Evolutionary conservation across 2,797 vertebrate genomes (phyloP), one percentile per base, ranked within the genome.

Genomic region (Typhlichthys subterraneus): DNA sequence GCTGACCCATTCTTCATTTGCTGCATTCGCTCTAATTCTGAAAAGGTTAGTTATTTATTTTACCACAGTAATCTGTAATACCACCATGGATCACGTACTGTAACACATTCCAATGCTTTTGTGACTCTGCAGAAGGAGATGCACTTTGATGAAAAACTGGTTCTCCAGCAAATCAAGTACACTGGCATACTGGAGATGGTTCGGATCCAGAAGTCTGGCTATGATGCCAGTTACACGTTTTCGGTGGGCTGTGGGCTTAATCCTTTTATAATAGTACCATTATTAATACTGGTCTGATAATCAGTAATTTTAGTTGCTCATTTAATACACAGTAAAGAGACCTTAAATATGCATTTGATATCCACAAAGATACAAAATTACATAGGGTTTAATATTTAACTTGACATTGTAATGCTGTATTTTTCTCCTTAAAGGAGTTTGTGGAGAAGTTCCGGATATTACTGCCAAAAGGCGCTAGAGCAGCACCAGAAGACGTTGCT

Each of bases 1-100:
- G 94, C 97, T 0, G 94, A 98, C 57, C 95, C 96, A 0, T 97
- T 96, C 86, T 98, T 99, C 73, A 96, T 99, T 77, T 93, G 95
- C 67, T 99, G 97, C 60, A 87, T 99, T 73, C 93, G 96, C 59
- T 95, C 97, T 79, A 99, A 98, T 0, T 88, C 93, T 0, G 91
- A 95, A 77, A 98, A 96, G 96, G 97, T 98, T 69, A 80, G 1
- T 45, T 1, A 2, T 50, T 1, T 23, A 3, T 6, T 50, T 5
- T 38, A 4, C 5, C 11, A 46, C 4, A 17, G 8, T 31, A 12
- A 2, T 54, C 12, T 12, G 38, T 14, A 6, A 55, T 47, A 4
- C 1, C 12, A 13, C 17, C 9, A 8, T 14, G 12, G 5, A 12
- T 56, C 9, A 55, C 3, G 31, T 4, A 38, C 5, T 38, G 3